Evolutionary conservation across 2,797 vertebrate species (phyloP).

Genomic region (Sparus aurata): DNA sequence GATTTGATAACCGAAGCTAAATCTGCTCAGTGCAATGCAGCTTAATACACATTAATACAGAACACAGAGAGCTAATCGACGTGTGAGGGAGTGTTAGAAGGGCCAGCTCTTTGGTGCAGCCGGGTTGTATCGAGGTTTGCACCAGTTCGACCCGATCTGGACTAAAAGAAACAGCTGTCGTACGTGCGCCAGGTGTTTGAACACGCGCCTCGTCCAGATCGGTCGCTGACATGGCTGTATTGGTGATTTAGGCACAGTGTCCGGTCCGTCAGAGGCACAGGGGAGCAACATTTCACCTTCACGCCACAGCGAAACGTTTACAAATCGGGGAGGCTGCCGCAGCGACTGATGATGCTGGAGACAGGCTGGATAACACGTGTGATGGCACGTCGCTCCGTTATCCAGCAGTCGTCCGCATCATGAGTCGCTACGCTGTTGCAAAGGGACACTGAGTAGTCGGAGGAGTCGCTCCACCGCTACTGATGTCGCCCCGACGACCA

Average conservation of each 20-base stretch:
- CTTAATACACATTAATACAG: slow-evolving; percentile 40
- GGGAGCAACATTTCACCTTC: slow-evolving; percentile 48
- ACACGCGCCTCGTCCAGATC: slow-evolving; percentile 33
- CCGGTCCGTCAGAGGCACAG: slow-evolving; percentile 68
- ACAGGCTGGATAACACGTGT: too few species aligned
- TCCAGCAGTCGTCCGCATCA: slow-evolving; percentile 29
- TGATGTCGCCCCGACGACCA: slow-evolving; percentile 34
- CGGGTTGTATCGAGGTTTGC: slow-evolving; percentile 26
- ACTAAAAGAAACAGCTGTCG: slow-evolving; percentile 9
- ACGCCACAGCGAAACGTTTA: slow-evolving; percentile 30
- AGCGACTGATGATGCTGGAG: slow-evolving; percentile 15
- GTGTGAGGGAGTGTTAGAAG: slow-evolving; percentile 48
- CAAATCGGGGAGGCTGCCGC: slow-evolving; percentile 26
- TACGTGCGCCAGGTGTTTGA: neutral
- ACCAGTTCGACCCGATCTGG: slow-evolving; percentile 42
- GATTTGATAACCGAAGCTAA: slow-evolving; percentile 31
- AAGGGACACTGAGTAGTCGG: slow-evolving; percentile 37
- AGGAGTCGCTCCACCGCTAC: slow-evolving; percentile 7
- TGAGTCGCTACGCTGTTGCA: slow-evolving; percentile 39
- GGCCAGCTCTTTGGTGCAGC: slow-evolving; percentile 55
- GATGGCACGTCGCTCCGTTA: neutral
- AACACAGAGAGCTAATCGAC: slow-evolving; percentile 27
- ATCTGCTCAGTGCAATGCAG: slow-evolving; percentile 48
- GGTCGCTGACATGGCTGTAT: slow-evolving; percentile 60
- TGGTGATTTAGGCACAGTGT: slow-evolving; percentile 75